phyloP scores from a whole-genome alignment of 2,113 vertebrate species.

The Sturnus vulgaris region DNA sequence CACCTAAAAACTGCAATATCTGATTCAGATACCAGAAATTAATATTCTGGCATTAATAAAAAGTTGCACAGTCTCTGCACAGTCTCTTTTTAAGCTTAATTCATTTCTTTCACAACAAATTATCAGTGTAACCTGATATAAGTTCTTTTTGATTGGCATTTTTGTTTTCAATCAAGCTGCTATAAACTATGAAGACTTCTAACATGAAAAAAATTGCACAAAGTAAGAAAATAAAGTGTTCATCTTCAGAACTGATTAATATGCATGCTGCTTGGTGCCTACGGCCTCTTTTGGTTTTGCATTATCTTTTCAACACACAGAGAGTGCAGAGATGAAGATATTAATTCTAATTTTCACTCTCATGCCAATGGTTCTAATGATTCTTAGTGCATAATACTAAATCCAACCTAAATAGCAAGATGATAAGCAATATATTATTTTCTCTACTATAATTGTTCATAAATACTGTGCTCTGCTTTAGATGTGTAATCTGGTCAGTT shows the following conservation, averaged over 20 bases:
- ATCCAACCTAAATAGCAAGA: neutral
- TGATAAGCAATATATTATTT: neutral
- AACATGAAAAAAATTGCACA: neutral
- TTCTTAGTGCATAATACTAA: neutral
- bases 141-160: neutral
- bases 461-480: neutral
- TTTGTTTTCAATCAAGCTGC: slow-evolving; percentile 6
- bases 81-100: neutral
- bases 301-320: neutral
- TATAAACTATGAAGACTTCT: neutral
- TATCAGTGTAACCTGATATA: neutral
- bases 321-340: neutral
- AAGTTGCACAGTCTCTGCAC: neutral
- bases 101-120: neutral
- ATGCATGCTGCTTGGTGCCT: neutral
- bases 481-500: rapidly evolving
- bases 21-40: neutral
- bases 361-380: neutral
- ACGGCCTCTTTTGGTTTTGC: neutral
- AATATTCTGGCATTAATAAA: neutral
- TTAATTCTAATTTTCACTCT: neutral
- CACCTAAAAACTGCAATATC: neutral
- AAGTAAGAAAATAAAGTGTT: neutral
- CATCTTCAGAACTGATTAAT: neutral
- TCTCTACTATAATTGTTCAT: neutral